phyloP scores from a whole-genome alignment of 2,797 vertebrate species.

The Enteromius mattozi region DNA sequence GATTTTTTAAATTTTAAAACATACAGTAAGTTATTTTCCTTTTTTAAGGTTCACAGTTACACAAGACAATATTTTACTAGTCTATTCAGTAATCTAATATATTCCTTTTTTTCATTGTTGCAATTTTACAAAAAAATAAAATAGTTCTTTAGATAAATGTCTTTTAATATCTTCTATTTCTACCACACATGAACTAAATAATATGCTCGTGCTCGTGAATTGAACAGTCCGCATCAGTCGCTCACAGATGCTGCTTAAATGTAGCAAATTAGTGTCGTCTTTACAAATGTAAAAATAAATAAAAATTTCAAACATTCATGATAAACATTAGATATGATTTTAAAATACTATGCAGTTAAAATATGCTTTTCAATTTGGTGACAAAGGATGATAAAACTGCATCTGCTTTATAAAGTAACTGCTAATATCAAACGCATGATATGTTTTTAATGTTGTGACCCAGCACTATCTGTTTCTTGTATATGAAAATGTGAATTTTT shows the following conservation, averaged over 20 bases:
- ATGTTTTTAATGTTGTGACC: slow-evolving; percentile 30
- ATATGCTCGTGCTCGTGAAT: slow-evolving; percentile 54
- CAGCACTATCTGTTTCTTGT: slow-evolving; percentile 38
- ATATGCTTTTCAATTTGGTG: slow-evolving; percentile 43
- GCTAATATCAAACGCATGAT: slow-evolving; percentile 19
- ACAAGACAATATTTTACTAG: slow-evolving; percentile 58
- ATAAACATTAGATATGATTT: slow-evolving; percentile 44
- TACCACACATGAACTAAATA: slow-evolving; percentile 62
- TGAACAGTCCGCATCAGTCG: slow-evolving; percentile 52
- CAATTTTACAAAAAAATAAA: slow-evolving; percentile 63
- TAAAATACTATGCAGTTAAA: slow-evolving; percentile 51
- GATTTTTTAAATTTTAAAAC: slow-evolving; percentile 52
- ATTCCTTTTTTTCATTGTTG: slow-evolving; percentile 43
- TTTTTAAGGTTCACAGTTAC: slow-evolving; percentile 55
- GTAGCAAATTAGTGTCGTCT: slow-evolving; percentile 44
- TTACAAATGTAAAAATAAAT: slow-evolving; percentile 63
- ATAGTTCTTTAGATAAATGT: slow-evolving; percentile 58
- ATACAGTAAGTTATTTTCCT: slow-evolving; percentile 47
- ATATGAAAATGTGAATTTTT: slow-evolving; percentile 46
- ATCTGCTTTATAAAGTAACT: slow-evolving; percentile 29
- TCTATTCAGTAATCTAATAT: slow-evolving; percentile 57
- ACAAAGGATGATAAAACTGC: slow-evolving; percentile 46
- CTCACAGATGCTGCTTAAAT: slow-evolving; percentile 57
- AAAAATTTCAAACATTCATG: slow-evolving; percentile 45
- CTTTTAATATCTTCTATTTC: slow-evolving; percentile 60